Evolutionary conservation across 1,140 invertebrate species (phyloP), one percentile per base, ranked within the genome.

Genomic region (Drosophila pruinosa): DNA sequence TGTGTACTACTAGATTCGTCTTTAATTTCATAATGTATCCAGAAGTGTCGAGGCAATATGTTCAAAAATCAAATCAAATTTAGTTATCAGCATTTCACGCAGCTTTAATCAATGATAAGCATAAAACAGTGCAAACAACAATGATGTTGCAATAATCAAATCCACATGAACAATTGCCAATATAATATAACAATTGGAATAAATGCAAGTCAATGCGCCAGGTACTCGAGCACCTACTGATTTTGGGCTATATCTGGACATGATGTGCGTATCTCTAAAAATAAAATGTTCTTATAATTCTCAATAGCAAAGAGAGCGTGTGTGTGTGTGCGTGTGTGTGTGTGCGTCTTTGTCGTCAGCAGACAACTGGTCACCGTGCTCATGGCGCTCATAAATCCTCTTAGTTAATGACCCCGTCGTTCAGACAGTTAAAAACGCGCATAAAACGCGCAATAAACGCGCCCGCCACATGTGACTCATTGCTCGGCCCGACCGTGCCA

Each of bases 331-430:
- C 34, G 28, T 65, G 39, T 47, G 38, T 41, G 38, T 39, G 6
- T 17, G 15, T 17, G 14, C 15, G 12, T 39, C 6, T 39, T 41
- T 26, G 43, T 50, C 47, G 47, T 45, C 45, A 22, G 62, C 47
- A 72, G 56, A 68, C 63, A 75, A 54, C 59, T 63, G 59, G 63
- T 74, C 74, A 63, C 72, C 65, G 57, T 41, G 38, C 76, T 50
- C 52, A 72, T 73, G 72, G 75, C 57, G 69, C 81, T 86, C 81
- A 85, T 85, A 85, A 85, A 85, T 85, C 82, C 81, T 81, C 81
- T 75, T 85, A 85, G 81, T 85, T 85, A 85, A 85, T 85, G 81
- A 85, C 81, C 81, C 77, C 81, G 81, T 85, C 81, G 81, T 61
- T 74, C 81, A 86, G 81, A 78, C 81, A 69, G 82, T 86, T 86